Base-by-base conservation (phyloP, 2,888 invertebrate species). In the Papilio elwesi region DNA sequence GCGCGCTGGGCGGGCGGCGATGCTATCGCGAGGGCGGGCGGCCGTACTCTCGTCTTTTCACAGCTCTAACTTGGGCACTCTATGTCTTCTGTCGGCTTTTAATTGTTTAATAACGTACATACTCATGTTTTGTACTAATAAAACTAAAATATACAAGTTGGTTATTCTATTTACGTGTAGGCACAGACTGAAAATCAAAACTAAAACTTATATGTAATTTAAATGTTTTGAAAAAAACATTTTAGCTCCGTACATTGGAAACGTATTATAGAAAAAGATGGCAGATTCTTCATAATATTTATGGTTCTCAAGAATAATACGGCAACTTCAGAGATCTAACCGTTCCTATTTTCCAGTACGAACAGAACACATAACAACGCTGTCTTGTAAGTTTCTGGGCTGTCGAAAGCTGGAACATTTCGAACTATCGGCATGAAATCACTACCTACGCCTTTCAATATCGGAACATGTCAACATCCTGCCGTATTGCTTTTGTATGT, bases 1-100 rank as follows among this genome's bases (percentile, higher is more conserved):
- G 51, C 64, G 6, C 59, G 68, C 49, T 65, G 70, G 76, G 75
- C 75, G 75, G 78, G 78, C 75, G 74, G 74, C 75, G 78, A 77
- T 76, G 70, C 16, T 76, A 77, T 77, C 76, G 71, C 68, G 13
- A 68, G 76, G 76, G 76, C 74, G 77, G 76, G 71, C 57, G 65
- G 71, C 6, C 52, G 52, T 8, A 43, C 51, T 66, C 59, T 65
- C 68, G 53, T 57, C 53, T 69, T 73, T 68, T 68, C 63, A 68
- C 53, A 47, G 36, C 52, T 43, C 36, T 49, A 59, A 68, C 73
- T 65, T 51, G 43, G 13, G 4, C 43, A 36, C 47, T 36, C 52
- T 36, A 67, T 49, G 64, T 72, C 55, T 68, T 49, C 9, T 38
- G 48, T 12, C 1, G n/a, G 10, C 67, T 38, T 65, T 57, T 65